Evolutionary conservation across 92 coral and sea anemone genomes (phyloP), one percentile per base, ranked within the genome.

Genomic region (Zoanthus sansibaricus): DNA sequence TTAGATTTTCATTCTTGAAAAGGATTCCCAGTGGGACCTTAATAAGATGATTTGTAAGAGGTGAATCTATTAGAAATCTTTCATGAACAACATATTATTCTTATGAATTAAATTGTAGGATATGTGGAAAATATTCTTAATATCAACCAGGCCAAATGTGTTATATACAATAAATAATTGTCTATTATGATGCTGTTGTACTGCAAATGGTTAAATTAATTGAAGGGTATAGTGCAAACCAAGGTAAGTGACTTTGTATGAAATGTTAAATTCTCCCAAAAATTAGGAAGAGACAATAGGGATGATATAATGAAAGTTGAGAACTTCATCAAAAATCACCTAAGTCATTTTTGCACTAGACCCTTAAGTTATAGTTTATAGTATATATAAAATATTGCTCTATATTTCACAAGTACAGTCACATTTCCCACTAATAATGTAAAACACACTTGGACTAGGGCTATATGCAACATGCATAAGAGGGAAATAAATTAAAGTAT

Each of bases 1-100:
- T 93, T 20, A 80, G 54, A 89, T 87, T 93, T 72, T 93, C 95
- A 79, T 92, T 92, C 86, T 89, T 92, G 68, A 89, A 89, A 31
- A 89, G 85, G n/a, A 87, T 12, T 42, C 93, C 95, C 45, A 93
- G 77, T 48, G 94, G 92, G 25, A 79, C 94, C 94, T 92, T 61
- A 16, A 61, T 17, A 61, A 17, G 68, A n/a, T 61, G 25, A 17
- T 61, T 61, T 61, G 25, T 61, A 17, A 49, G 54, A 49, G 17
- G 68, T 61, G 0, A 61, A 61, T 61, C 68, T 17, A n/a, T 61
- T 61, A 61, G 68, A 61, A 61, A 61, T 30, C 21, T 61, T 61
- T 61, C 9, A 61, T 3, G 3, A 61, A 61, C 68, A 61, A 3
- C 68, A 61, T 61, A 61, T 61, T 61, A 61, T 61, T 61, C 68